Base-by-base conservation (phyloP, 2,888 invertebrate genomes). In the Agapostemon virescens region DNA sequence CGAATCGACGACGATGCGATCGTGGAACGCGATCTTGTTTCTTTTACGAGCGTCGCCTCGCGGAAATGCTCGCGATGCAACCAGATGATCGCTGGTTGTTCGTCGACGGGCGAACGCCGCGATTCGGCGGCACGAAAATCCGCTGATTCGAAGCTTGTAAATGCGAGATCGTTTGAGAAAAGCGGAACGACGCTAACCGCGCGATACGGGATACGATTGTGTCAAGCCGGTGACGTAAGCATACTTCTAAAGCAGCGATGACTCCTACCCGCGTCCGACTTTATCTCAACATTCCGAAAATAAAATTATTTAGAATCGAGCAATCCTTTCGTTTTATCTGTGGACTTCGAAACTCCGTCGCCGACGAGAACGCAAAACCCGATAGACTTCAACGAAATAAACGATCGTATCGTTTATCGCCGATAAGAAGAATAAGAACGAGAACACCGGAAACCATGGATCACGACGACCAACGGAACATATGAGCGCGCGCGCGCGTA, bases 261-360 rank as follows among this genome's bases (percentile, higher is more conserved):
- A 84, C 82, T 80, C 70, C 11, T 30, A 42, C 23, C 33, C 42
- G 33, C 42, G 30, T 45, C 36, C 15, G 26, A 49, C 23, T 69
- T 82, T 82, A 84, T 84, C 82, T 79, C 17, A 68, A 58, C n/a
- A 61, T 52, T 75, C 69, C 67, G 61, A 74, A 84, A 84, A 82
- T 80, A 82, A 78, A 77, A 49, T 55, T 68, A 61, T 69, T 40
- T 77, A 64, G 20, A 45, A 74, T 76, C 74, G 36, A 49, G 23
- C 30, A 1, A 17, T 15, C 49, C 9, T 55, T 7, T 26, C 23
- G n/a, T 40, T 66, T 67, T 70, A 78, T 81, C 55, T 61, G 13
- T 7, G 15, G 9, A 23, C 49, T 20, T 63, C 9, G 15, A 17
- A 38, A 36, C 30, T 20, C 13, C 0, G 6, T 6, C 20, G 38